A percentile compares a stretch with the other conserved stretches of the same genome.
Conservation (phyloP, 2,888 invertebrate genomes). For the Odontocerum albicorne region DNA sequence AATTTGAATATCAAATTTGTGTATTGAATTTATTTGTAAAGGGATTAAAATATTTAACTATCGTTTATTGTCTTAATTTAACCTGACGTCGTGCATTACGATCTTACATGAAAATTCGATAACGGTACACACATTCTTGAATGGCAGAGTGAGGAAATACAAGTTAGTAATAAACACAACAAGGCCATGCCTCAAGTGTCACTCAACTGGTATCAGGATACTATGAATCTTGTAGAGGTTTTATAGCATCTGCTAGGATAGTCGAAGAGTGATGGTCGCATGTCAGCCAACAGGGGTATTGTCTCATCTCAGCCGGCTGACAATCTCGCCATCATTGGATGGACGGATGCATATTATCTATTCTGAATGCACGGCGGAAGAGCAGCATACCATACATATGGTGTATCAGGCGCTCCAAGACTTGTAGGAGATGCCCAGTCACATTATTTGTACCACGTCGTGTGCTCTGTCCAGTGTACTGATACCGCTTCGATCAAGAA, state of each 20-base stretch:
- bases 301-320: conserved; percentile 31
- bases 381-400: no score
- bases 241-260: conserved; percentile 11
- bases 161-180: conserved; percentile 23
- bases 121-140: no score
- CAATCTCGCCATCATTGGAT: conserved; percentile 21
- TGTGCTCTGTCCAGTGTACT: conserved; percentile 30
- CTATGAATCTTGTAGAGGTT: conserved; percentile 18
- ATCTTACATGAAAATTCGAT: no score
- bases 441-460: conserved; percentile 36
- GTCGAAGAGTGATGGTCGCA: conserved; percentile 30
- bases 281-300: conserved; percentile 34
- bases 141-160: no score
- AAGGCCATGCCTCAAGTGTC: conserved; percentile 13
- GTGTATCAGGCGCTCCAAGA: conserved; percentile 17
- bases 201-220: conserved; percentile 22
- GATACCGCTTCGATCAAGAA: conserved; percentile 17
- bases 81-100: no score
- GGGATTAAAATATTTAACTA: no score
- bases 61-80: no score
- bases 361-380: conserved; percentile 3
- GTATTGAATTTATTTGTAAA: no score
- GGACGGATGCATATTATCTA: conserved; percentile 30
- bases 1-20: no score
- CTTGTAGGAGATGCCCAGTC: conserved; percentile 23